Percentiles rank a stretch among this genome's conserved stretches.
Evolutionary conservation across 2,797 vertebrate genomes (phyloP).

Genomic region (Gephyroberyx darwinii): DNA sequence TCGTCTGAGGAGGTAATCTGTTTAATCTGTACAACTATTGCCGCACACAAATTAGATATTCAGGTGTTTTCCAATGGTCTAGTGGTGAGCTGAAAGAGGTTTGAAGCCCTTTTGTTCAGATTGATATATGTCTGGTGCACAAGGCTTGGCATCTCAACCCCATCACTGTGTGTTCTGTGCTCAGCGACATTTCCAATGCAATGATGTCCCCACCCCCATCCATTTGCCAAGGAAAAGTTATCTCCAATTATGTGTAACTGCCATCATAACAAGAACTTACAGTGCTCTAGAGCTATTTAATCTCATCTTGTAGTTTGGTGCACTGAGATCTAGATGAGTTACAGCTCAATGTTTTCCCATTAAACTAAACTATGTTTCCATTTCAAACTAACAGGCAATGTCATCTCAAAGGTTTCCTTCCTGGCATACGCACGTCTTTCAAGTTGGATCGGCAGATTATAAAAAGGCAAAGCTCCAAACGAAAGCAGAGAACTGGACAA

Average conservation of each 20-base stretch:
- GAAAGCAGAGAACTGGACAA: conserved; percentile 1
- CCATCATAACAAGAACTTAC: background rate
- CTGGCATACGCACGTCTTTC: background rate
- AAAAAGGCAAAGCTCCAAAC: conserved; percentile 3
- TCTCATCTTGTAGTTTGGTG: conserved; percentile 5
- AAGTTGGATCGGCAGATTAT: conserved; percentile 3
- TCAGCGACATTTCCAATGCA: conserved; percentile 2
- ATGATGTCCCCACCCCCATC: too few relatives aligned
- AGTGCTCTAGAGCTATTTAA: conserved; percentile 2
- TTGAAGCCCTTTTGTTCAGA: background rate
- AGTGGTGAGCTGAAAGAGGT: background rate
- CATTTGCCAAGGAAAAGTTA: background rate
- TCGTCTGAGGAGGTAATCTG: background rate
- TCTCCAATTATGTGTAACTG: conserved; percentile 16
- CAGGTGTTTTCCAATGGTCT: background rate
- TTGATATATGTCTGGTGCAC: conserved; percentile 11
- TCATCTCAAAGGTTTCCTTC: conserved; percentile 6
- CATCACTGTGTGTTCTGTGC: conserved; percentile 2
- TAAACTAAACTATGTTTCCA: conserved; percentile 21
- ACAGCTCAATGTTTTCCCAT: conserved; percentile 28
- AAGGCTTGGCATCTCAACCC: conserved; percentile 3
- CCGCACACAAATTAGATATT: conserved; percentile 14
- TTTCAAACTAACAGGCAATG: conserved; percentile 29
- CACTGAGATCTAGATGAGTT: conserved; percentile 4
- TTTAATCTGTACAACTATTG: background rate